Evolutionary conservation across 2,113 vertebrate species (phyloP).

Genomic region (Baryphthengus martii): DNA sequence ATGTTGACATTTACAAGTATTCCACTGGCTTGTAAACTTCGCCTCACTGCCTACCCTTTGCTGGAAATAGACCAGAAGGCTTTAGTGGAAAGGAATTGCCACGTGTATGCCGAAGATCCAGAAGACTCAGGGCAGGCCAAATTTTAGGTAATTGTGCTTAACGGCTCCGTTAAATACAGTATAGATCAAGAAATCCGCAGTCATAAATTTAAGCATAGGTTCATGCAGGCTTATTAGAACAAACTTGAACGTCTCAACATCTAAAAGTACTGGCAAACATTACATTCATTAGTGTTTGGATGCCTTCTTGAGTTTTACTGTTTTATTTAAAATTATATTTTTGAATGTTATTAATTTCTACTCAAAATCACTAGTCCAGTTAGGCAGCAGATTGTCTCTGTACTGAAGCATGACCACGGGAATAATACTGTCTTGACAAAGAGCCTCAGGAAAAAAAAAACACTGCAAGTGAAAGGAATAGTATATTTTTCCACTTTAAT

Average conservation of each 20-base stretch:
- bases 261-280: neutral
- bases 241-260: neutral
- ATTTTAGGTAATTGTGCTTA: neutral
- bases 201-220: neutral
- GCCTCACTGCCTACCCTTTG: neutral
- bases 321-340: neutral
- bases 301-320: neutral
- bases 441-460: neutral
- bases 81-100: neutral
- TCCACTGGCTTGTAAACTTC: neutral
- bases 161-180: neutral
- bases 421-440: neutral
- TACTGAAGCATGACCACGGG: neutral
- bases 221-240: neutral
- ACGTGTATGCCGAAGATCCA: neutral
- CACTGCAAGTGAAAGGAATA: neutral
- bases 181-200: neutral
- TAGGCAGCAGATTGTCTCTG: neutral
- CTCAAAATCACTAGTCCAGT: neutral
- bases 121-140: neutral
- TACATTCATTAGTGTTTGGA: neutral
- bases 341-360: neutral
- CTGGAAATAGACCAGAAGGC: neutral
- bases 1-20: neutral
- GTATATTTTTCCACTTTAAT: neutral